Conservation (phyloP, 2,888 invertebrate genomes). For the Spatulosminthurus flaviceps region DNA sequence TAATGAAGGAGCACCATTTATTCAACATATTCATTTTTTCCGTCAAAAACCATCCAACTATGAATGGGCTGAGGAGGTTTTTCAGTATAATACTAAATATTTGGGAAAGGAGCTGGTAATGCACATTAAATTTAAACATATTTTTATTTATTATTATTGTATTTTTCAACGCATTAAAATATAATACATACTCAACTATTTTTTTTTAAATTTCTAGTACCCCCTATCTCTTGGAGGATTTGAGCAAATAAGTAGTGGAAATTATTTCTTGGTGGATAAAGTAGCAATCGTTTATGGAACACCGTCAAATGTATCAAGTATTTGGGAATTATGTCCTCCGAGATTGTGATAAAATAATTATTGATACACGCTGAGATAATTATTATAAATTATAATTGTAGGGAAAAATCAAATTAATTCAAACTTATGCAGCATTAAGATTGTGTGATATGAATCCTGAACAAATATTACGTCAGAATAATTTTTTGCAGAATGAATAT, state of each 20-base stretch:
- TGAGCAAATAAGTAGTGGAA: background rate
- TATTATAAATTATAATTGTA: no score
- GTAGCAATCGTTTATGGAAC: constrained; percentile 7
- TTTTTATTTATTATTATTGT: no score
- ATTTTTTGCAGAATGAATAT: no score
- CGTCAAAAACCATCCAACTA: background rate
- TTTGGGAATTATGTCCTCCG: background rate
- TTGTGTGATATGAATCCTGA: no score
- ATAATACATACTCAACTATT: no score
- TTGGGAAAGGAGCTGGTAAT: background rate
- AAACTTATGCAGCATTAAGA: no score
- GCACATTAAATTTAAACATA: no score
- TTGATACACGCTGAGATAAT: no score
- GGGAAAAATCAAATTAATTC: no score
- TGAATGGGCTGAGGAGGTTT: background rate
- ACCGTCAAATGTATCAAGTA: background rate
- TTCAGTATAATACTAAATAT: background rate
- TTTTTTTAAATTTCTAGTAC: background rate
- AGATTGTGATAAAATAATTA: no score
- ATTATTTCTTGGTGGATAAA: constrained; percentile 18
- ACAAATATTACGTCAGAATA: no score
- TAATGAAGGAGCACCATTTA: constrained; percentile 1
- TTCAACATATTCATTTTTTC: constrained; percentile 11
- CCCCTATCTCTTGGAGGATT: constrained; percentile 5
- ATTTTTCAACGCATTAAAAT: no score